Conservation (phyloP, 2,797 vertebrate species). For the Centropyge bicolor region DNA sequence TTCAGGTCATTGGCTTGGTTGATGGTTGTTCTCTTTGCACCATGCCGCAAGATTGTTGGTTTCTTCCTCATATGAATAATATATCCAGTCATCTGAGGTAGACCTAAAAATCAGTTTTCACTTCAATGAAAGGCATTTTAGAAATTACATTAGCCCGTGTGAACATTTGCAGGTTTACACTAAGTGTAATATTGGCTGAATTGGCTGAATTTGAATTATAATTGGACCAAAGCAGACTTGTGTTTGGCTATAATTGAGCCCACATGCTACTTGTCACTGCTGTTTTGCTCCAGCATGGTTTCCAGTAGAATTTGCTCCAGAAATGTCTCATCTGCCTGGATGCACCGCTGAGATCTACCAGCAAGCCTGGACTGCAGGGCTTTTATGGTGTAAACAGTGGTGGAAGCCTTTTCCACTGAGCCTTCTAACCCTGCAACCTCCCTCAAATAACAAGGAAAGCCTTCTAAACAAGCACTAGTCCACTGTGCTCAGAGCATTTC, state of each 20-base stretch:
- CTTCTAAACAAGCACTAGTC: background rate
- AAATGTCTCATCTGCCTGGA: background rate
- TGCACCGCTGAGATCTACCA: background rate
- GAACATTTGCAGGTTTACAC: background rate
- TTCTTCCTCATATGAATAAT: background rate
- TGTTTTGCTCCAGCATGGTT: background rate
- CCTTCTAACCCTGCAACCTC: constrained; percentile 12
- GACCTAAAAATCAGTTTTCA: background rate
- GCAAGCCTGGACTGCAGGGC: background rate
- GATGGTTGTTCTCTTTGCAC: too few species aligned
- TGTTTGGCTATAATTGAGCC: background rate
- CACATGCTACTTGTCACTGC: background rate
- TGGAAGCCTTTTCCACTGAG: background rate
- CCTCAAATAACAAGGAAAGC: background rate
- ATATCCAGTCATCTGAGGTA: background rate
- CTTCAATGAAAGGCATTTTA: background rate
- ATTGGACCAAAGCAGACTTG: background rate
- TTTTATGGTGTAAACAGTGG: background rate
- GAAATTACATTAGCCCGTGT: background rate
- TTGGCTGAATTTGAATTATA: background rate
- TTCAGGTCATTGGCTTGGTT: too few species aligned
- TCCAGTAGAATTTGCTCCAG: background rate
- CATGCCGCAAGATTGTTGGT: too few species aligned
- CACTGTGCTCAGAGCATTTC: background rate
- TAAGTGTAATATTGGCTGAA: background rate